Evolutionary conservation across 1,140 invertebrate genomes (phyloP).

Genomic region (Eriosoma lanigerum): DNA sequence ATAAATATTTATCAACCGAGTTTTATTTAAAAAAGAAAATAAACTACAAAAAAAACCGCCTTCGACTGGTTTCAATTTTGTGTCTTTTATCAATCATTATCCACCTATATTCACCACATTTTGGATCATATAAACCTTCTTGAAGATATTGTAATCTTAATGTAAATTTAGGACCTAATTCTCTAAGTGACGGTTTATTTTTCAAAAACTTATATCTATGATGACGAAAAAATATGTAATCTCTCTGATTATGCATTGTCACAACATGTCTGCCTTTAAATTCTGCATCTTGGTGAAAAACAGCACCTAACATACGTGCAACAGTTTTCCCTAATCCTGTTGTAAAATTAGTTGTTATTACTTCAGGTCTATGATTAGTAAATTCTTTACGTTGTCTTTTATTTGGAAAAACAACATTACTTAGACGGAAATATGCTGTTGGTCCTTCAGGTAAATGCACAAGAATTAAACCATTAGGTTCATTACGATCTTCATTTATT

Average conservation of each 20-base stretch:
- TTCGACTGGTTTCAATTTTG: slow-evolving; percentile 85
- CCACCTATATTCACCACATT: slow-evolving; percentile 96
- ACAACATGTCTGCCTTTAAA: slow-evolving; percentile 90
- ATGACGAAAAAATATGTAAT: slow-evolving; percentile 98
- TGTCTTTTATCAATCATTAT: slow-evolving; percentile 87
- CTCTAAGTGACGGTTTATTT: slow-evolving; percentile 70
- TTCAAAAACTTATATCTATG: slow-evolving; percentile 96
- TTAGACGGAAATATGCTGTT: slow-evolving; percentile 71
- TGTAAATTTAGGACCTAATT: slow-evolving; percentile 94
- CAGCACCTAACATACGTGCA: slow-evolving; percentile 88
- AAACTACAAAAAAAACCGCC: slow-evolving; percentile 83
- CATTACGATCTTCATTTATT: slow-evolving; percentile 88
- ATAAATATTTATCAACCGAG: too few species aligned
- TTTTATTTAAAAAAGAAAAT: not conserved
- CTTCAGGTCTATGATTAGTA: slow-evolving; percentile 85
- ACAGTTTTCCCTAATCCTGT: slow-evolving; percentile 89
- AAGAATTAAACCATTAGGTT: slow-evolving; percentile 88
- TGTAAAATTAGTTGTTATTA: slow-evolving; percentile 94
- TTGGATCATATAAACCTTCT: slow-evolving; percentile 95
- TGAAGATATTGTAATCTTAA: slow-evolving; percentile 89
- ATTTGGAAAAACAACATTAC: slow-evolving; percentile 78
- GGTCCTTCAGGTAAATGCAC: slow-evolving; percentile 95
- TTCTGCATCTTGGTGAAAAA: slow-evolving; percentile 96
- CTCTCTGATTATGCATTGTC: slow-evolving; percentile 98
- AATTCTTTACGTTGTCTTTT: slow-evolving; percentile 79